phyloP scores from a whole-genome alignment of 2,888 invertebrate genomes.

The Coleophora deauratella region DNA sequence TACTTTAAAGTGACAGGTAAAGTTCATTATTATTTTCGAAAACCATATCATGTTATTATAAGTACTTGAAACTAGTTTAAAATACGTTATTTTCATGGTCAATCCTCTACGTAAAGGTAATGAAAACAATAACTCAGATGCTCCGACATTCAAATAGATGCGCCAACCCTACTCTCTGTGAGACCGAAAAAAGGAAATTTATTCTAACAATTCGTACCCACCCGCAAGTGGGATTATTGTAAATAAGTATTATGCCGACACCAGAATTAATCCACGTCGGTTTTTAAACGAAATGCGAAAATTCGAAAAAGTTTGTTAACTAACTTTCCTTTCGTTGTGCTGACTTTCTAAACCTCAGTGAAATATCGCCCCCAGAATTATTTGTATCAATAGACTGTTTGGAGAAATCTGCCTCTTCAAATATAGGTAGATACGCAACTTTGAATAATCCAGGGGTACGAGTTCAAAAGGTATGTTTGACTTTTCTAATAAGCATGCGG shows the following conservation, averaged over 20 bases:
- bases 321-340: slow-evolving; percentile 40
- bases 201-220: slow-evolving; percentile 59
- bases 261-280: slow-evolving; percentile 59
- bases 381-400: slow-evolving; percentile 70
- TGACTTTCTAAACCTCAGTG: slow-evolving; percentile 44
- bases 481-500: slow-evolving; percentile 64
- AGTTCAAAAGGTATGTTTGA: slow-evolving; percentile 69
- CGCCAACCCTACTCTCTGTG: slow-evolving; percentile 32
- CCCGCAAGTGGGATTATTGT: slow-evolving; percentile 69
- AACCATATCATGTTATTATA: too few relatives aligned
- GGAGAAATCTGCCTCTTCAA: slow-evolving; percentile 51
- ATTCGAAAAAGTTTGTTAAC: slow-evolving; percentile 62
- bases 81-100: too few relatives aligned
- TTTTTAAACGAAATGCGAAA: slow-evolving; percentile 63
- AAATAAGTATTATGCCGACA: slow-evolving; percentile 67
- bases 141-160: too few relatives aligned
- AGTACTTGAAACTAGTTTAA: too few relatives aligned
- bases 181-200: slow-evolving; percentile 56
- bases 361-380: slow-evolving; percentile 62
- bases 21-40: too few relatives aligned
- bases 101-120: too few relatives aligned
- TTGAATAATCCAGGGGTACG: slow-evolving; percentile 37
- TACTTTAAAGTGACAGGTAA: too few relatives aligned
- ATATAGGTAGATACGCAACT: slow-evolving; percentile 34
- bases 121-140: too few relatives aligned